phyloP scores from a whole-genome alignment of 2,888 invertebrate species.

The Drosophila lacicola region DNA sequence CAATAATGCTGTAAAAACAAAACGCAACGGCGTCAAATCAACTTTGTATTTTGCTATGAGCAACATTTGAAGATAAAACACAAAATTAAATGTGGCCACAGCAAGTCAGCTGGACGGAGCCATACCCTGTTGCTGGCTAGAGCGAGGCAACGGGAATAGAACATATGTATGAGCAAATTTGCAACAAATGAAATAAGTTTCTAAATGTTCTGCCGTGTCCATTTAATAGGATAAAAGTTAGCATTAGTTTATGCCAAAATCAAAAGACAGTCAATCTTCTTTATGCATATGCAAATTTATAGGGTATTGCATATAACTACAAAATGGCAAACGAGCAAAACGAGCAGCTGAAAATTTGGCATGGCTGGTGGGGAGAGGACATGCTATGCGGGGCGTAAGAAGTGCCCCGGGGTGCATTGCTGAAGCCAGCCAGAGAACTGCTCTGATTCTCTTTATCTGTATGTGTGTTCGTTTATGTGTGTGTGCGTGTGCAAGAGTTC shows the following conservation, averaged over 20 bases:
- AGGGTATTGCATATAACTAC: conserved; percentile 12
- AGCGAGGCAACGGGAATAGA: no score
- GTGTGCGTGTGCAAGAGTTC: neutral
- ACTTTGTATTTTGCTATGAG: conserved; percentile 61
- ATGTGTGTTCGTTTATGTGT: conserved; percentile 4
- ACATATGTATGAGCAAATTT: no score
- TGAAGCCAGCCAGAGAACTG: conserved; percentile 24
- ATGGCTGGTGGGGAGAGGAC: neutral
- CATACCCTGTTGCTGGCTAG: conserved; percentile 14
- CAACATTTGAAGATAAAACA: conserved; percentile 50
- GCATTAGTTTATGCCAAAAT: no score
- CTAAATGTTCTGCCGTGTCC: neutral
- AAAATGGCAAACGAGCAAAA: conserved; percentile 4
- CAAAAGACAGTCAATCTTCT: no score
- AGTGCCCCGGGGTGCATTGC: conserved; percentile 51
- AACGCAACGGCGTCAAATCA: conserved; percentile 74
- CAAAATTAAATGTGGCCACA: conserved; percentile 1
- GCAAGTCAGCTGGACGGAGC: neutral
- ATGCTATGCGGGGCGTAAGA: conserved; percentile 49
- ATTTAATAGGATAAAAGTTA: neutral
- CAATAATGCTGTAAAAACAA: conserved; percentile 77
- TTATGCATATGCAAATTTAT: neutral
- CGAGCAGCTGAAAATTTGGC: conserved; percentile 14
- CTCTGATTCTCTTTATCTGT: conserved; percentile 23
- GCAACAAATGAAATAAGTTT: no score